Base-by-base conservation (phyloP, 2,888 invertebrate genomes). In the Antitype chi region DNA sequence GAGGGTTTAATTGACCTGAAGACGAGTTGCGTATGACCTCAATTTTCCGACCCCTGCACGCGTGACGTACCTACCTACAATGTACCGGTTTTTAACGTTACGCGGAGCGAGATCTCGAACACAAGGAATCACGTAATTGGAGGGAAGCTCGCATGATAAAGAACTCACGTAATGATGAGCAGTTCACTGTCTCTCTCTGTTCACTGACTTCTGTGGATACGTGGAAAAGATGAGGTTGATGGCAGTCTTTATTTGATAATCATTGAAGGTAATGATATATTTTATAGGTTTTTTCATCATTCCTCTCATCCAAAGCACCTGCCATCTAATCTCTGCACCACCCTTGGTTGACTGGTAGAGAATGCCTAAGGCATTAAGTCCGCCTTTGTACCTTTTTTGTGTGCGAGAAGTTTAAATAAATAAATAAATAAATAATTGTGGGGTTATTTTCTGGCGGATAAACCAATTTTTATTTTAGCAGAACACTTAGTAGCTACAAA, bases 1-100 rank as follows among this genome's bases (percentile, higher is more conserved):
- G 81, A 80, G 82, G 86, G 91, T 89, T 89, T 93, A 94, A 94
- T 94, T 92, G 94, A 92, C 90, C 92, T 86, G 91, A 93, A 93
- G 93, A 92, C 89, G 89, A 89, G 92, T 88, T 92, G 89, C 91
- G 92, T 91, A 87, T 90, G 91, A 89, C 92, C 92, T 90, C 91
- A 92, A 93, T 93, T 92, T 93, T 91, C 93, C 92, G 89, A 89
- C 90, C 91, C 90, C 89, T 90, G 89, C 82, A 85, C 76, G 74
- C 82, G 76, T 87, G 89, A 88, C 85, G 78, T 84, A 82, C 59
- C 74, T 79, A 60, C 53, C 53, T 69, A 70, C 85, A 80, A 78
- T 84, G 82, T 84, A 82, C 66, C 76, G 84, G 88, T 91, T 91
- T 93, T 92, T 92, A 92, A 91, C 90, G 89, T 80, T 75, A 78